phyloP scores from a whole-genome alignment of 2,888 invertebrate genomes.

The Terebella lapidaria region DNA sequence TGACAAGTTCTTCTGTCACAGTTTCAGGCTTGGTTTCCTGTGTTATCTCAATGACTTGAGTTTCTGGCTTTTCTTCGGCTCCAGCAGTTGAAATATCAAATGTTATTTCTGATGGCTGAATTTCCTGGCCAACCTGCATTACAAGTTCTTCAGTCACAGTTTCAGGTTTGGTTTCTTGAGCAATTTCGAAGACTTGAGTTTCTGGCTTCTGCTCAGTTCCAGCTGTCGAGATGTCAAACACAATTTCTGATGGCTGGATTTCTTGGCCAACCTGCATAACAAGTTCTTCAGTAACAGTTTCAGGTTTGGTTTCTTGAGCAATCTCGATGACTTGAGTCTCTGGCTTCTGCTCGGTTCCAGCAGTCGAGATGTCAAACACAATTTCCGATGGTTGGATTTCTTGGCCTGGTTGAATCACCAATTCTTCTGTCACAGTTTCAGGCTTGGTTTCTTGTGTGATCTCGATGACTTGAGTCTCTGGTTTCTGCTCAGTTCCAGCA shows the following conservation, averaged over 20 bases:
- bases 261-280: background rate
- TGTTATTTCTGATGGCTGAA: constrained; percentile 11
- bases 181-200: constrained; percentile 2
- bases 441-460: background rate
- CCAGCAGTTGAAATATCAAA: constrained; percentile 5
- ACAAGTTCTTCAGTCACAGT: constrained; percentile 8
- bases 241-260: constrained; percentile 3
- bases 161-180: constrained; percentile 5
- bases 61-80: constrained; percentile 11
- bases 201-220: constrained; percentile 9
- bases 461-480: constrained; percentile 10
- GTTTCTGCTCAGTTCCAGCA: constrained; percentile 9
- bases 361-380: constrained; percentile 11
- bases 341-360: constrained; percentile 4
- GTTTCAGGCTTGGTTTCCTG: constrained; percentile 1
- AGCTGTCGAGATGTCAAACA: constrained; percentile 2
- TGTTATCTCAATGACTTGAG: background rate
- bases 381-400: constrained; percentile 12
- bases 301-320: background rate
- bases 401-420: constrained; percentile 10
- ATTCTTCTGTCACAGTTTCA: constrained; percentile 9
- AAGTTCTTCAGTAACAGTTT: background rate
- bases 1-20: background rate
- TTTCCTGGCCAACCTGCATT: constrained; percentile 7
- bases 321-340: constrained; percentile 2